Base-by-base conservation (phyloP, 2,797 vertebrate species). In the Schizopygopsis malacanthus region DNA sequence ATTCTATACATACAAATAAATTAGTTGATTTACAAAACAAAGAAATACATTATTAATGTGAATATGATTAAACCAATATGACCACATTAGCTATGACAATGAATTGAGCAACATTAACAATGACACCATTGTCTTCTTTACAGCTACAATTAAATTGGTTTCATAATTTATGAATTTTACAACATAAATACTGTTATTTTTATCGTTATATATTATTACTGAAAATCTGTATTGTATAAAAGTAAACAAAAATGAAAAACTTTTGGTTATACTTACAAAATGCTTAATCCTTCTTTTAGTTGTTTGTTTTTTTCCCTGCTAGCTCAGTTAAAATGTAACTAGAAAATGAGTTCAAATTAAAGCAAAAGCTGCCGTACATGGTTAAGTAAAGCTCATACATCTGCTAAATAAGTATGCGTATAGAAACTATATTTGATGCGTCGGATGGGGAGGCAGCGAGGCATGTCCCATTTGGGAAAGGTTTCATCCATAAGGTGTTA, bases 401-500 rank as follows among this genome's bases (percentile, higher is more conserved):
- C 8, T 22, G 25, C 25, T 37, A 52, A 45, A 10, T 33, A 9
- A 37, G 8, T 13, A 41, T 2, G 47, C 15, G 2, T 71, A 28
- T 25, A 11, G 22, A 28, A 39, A 12, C 10, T 56, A 63, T 25
- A 16, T 75, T 63, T 63, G 56, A 33, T 63, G 25, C 41, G 10
- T n/a, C 1, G 28, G 71, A 83, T 75, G 25, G 9, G 81, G 9
- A 73, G 18, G 39, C 70, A 73, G 9, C 71, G 9, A 73, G 18
- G 39, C 70, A 73, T 18, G 3, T 83, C 50, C 75, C 45, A 45
- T 61, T 43, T 79, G 39, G 50, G 39, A 85, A 78, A 18, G 63
- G 63, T 41, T 73, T 85, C 5, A 73, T 75, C 10, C 78, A 43
- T 50, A 45, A 77, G 43, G 71, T 73, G 61, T 82, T 71, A 20